Conservation (phyloP, 2,888 invertebrate species). For the Serripes groenlandicus region DNA sequence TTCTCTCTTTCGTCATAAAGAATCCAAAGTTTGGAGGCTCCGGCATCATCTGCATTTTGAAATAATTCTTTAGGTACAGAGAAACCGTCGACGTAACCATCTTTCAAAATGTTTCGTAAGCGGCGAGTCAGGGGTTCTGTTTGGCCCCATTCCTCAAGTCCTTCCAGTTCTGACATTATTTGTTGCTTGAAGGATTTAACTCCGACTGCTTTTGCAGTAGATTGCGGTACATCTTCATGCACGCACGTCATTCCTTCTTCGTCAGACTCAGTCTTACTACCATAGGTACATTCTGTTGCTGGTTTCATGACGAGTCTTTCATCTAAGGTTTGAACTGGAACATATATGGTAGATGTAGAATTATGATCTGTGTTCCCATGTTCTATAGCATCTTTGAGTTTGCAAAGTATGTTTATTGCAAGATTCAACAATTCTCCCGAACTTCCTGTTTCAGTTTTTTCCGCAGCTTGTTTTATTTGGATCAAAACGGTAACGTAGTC, state of each 20-base stretch:
- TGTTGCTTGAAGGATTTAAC: slow-evolving; percentile 75
- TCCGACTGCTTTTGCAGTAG: slow-evolving; percentile 72
- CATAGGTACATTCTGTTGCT: slow-evolving; percentile 33
- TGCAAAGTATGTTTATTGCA: slow-evolving; percentile 34
- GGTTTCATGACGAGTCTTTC: slow-evolving; percentile 22
- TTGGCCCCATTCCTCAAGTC: slow-evolving; percentile 75
- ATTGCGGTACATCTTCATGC: slow-evolving; percentile 38
- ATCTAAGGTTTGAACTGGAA: slow-evolving; percentile 24
- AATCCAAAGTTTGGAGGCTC: slow-evolving; percentile 72
- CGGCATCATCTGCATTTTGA: slow-evolving; percentile 83
- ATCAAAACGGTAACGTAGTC: neutral
- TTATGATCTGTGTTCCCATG: neutral
- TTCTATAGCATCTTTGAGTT: slow-evolving; percentile 23
- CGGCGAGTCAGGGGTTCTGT: slow-evolving; percentile 76
- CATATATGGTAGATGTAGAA: slow-evolving; percentile 20
- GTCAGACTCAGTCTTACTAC: neutral
- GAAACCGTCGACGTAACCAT: slow-evolving; percentile 79
- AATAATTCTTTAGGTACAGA: slow-evolving; percentile 80
- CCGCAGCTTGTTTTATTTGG: neutral
- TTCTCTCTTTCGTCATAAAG: slow-evolving; percentile 82
- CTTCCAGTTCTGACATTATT: slow-evolving; percentile 69
- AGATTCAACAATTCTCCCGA: neutral
- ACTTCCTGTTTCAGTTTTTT: neutral
- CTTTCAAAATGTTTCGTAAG: slow-evolving; percentile 71
- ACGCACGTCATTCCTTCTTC: slow-evolving; percentile 41